These are phyloP conservation scores for Amiota mariae DNA, from an alignment of 2,888 invertebrate genomes.

Conservation along the genomic window DNA sequence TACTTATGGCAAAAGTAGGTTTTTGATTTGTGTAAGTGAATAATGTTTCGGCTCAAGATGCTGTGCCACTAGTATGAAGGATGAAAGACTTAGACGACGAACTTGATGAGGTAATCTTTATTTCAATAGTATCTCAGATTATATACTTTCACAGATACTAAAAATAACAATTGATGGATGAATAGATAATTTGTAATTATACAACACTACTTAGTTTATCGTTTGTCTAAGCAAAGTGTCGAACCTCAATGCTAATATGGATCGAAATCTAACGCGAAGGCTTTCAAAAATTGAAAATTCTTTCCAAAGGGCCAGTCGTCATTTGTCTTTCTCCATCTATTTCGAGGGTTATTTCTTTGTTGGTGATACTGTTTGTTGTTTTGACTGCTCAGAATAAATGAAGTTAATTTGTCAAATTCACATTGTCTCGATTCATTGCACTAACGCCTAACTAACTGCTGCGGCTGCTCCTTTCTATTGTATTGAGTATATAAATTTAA, in stretches of 20 bases:
- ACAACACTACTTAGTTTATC: no score
- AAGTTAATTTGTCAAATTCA: conserved; percentile 70
- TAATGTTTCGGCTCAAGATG: neutral
- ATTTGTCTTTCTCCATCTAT: conserved; percentile 32
- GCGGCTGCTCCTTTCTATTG: conserved; percentile 7
- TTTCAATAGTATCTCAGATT: no score
- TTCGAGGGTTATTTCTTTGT: conserved; percentile 38
- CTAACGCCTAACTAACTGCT: neutral
- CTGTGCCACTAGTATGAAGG: neutral
- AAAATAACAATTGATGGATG: no score
- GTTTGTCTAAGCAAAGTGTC: no score
- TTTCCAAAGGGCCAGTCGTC: no score
- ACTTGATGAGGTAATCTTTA: conserved; percentile 26
- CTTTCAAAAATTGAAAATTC: no score
- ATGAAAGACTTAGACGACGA: conserved; percentile 56
- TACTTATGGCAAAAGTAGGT: conserved; percentile 42
- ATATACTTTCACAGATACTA: no score
- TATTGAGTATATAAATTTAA: neutral
- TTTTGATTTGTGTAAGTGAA: conserved; percentile 53
- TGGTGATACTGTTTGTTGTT: conserved; percentile 52
- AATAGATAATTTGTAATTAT: no score
- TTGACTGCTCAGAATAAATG: conserved; percentile 71
- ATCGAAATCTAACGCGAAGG: no score
- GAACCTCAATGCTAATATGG: no score
- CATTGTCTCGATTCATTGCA: no score